Conservation (phyloP, 2,113 vertebrate species). For the Pangasianodon gigas region DNA sequence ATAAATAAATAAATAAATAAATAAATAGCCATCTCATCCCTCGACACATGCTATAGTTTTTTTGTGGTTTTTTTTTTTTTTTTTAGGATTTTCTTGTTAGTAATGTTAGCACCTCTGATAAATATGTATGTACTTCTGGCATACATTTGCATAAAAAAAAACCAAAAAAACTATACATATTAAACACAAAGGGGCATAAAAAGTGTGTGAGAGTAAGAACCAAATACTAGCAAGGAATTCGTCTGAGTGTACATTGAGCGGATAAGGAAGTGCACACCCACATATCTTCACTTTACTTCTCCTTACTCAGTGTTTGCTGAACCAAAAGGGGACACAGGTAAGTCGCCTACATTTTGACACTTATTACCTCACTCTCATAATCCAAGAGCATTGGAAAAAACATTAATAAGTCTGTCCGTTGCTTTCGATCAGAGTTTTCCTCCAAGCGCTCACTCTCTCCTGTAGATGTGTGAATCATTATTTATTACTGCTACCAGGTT, state of each 20-base stretch:
- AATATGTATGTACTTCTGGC: not conserved
- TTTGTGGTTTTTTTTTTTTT: not conserved
- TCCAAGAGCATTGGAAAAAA: conserved; percentile 30
- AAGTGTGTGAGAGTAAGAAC: not conserved
- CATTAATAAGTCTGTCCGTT: conserved; percentile 33
- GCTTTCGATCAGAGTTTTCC: conserved; percentile 35
- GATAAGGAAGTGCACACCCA: not conserved
- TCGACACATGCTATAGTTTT: not conserved
- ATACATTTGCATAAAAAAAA: conserved; percentile 3
- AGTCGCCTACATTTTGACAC: conserved; percentile 21
- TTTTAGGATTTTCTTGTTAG: not conserved
- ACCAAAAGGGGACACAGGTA: conserved; percentile 23
- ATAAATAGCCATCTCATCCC: not conserved
- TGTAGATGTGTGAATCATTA: conserved; percentile 27
- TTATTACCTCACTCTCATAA: conserved; percentile 19
- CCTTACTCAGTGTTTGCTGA: conserved; percentile 4
- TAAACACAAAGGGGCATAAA: not conserved
- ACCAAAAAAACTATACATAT: not conserved
- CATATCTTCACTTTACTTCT: conserved; percentile 3
- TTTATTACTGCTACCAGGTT: conserved; percentile 29
- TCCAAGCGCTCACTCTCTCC: conserved; percentile 19
- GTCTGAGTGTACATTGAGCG: not conserved
- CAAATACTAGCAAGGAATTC: not conserved
- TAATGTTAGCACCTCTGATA: not conserved
- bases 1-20: not conserved